A percentile compares a stretch with the other conserved stretches of the same genome.
Conservation (phyloP, 2,113 vertebrate genomes). For the Tricholaema leucomelas region DNA sequence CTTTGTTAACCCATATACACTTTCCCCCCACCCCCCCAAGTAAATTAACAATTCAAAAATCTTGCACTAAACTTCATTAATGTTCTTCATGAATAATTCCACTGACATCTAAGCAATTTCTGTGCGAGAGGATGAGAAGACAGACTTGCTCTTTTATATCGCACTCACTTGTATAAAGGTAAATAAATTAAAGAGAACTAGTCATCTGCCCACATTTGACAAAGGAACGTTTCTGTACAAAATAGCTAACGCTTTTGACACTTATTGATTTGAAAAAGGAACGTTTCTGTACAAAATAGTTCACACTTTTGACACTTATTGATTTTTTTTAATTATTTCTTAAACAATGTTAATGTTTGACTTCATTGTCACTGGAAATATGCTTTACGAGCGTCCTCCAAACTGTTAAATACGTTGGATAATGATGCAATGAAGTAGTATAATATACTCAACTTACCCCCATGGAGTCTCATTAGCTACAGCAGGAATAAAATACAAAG, state of each 20-base stretch:
- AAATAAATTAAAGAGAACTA: conserved; percentile 9
- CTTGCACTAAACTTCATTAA: conserved; percentile 56
- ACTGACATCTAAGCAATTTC: conserved; percentile 10
- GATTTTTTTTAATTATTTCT: background rate
- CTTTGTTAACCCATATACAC: conserved; percentile 37
- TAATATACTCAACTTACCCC: background rate
- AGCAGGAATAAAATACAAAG: background rate
- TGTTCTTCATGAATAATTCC: conserved; percentile 61
- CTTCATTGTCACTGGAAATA: background rate
- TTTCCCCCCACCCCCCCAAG: background rate
- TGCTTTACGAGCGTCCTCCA: background rate
- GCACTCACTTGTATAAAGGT: background rate
- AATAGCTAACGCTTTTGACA: background rate
- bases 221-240: background rate
- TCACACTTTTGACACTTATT: background rate
- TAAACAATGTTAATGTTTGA: background rate
- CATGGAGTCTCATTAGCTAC: background rate
- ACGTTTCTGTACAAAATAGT: background rate
- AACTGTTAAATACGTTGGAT: background rate
- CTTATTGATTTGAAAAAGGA: background rate
- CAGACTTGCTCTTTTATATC: conserved; percentile 2
- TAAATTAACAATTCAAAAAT: conserved; percentile 60
- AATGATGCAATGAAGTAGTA: background rate
- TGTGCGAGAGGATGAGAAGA: background rate
- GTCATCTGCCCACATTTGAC: background rate